Conservation (phyloP, 2,888 invertebrate genomes). For the Drosophila prolongata region DNA sequence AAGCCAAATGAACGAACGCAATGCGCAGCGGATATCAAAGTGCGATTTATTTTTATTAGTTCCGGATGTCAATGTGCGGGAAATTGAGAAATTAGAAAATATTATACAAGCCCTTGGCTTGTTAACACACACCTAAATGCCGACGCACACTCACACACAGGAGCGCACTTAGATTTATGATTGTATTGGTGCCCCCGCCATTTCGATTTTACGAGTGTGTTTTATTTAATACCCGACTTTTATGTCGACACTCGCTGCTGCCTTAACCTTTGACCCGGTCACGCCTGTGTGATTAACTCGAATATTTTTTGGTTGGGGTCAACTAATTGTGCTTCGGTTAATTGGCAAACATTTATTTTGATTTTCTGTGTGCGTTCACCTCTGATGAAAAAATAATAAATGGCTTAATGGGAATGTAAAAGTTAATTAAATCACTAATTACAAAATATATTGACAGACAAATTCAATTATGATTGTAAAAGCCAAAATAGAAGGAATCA, state of each 20-base stretch:
- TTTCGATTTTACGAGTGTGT: constrained; percentile 53
- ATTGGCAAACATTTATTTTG: constrained; percentile 26
- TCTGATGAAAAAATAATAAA: constrained; percentile 44
- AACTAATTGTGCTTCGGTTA: constrained; percentile 31
- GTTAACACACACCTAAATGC: constrained; percentile 66
- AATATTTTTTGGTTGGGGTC: constrained; percentile 5
- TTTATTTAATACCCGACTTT: constrained; percentile 21
- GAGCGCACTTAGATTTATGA: constrained; percentile 29
- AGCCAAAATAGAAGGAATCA: too few species aligned
- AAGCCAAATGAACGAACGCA: constrained; percentile 40
- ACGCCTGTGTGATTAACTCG: constrained; percentile 19
- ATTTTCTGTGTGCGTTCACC: not conserved
- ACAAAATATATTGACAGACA: constrained; percentile 28
- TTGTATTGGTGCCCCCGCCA: constrained; percentile 11
- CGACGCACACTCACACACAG: constrained; percentile 23
- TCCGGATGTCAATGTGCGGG: constrained; percentile 81
- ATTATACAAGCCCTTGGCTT: constrained; percentile 71
- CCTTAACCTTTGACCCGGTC: constrained; percentile 27
- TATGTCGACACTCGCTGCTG: constrained; percentile 17
- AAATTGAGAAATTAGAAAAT: constrained; percentile 81
- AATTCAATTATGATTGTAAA: not conserved
- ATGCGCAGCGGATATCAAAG: constrained; percentile 73
- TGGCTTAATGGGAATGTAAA: constrained; percentile 7
- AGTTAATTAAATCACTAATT: constrained; percentile 44
- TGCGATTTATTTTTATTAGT: constrained; percentile 81